phyloP scores from a whole-genome alignment of 2,797 vertebrate genomes.

The Gymnocypris eckloni region DNA sequence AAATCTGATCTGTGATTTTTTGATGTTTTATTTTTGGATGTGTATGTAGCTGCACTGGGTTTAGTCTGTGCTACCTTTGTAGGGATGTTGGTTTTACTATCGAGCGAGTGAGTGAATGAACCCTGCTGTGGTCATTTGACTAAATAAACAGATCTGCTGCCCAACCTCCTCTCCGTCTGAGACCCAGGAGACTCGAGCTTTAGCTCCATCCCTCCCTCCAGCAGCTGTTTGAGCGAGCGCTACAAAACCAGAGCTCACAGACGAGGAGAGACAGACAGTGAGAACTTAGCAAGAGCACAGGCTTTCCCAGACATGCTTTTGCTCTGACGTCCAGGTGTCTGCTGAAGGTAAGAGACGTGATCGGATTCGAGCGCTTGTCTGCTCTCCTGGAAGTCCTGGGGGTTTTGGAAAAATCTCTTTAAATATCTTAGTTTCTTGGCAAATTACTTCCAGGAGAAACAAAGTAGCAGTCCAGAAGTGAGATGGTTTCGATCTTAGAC shows the following conservation, averaged over 20 bases:
- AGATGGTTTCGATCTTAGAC: neutral
- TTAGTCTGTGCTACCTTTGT: slow-evolving; percentile 54
- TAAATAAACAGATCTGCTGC: slow-evolving; percentile 76
- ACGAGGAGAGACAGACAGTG: slow-evolving; percentile 39
- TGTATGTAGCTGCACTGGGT: slow-evolving; percentile 49
- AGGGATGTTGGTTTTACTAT: slow-evolving; percentile 41
- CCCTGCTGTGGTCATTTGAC: slow-evolving; percentile 75
- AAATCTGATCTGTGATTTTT: neutral
- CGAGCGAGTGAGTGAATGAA: slow-evolving; percentile 67
- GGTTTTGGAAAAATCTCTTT: neutral
- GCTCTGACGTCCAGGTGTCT: slow-evolving; percentile 47
- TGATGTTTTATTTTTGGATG: neutral
- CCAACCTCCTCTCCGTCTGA: slow-evolving; percentile 49
- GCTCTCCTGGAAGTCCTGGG: neutral
- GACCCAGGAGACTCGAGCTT: slow-evolving; percentile 41
- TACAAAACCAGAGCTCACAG: slow-evolving; percentile 55
- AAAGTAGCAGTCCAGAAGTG: neutral
- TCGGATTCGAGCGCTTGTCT: neutral
- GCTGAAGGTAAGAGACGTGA: slow-evolving; percentile 71
- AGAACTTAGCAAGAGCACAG: slow-evolving; percentile 34
- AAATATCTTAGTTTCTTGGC: neutral
- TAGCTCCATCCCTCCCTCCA: slow-evolving; percentile 45
- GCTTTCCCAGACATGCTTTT: slow-evolving; percentile 52
- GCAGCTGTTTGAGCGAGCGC: slow-evolving; percentile 40
- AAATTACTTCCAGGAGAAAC: neutral